Conservation (phyloP, 2,113 vertebrate species). For the Albula glossodonta region DNA sequence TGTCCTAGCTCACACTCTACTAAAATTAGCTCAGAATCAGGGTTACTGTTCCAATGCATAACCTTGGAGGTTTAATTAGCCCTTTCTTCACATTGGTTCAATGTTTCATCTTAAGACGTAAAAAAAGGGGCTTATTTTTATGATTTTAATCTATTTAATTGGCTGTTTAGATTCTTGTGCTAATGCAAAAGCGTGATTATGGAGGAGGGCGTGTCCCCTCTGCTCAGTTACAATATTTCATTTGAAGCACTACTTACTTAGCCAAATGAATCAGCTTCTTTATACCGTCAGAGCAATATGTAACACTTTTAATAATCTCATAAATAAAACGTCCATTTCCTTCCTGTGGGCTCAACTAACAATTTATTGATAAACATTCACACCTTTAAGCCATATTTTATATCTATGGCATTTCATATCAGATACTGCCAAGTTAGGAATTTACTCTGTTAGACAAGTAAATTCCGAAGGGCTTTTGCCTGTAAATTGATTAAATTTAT, state of each 20-base stretch:
- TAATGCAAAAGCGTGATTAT: slow-evolving; percentile 51
- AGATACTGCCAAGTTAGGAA: slow-evolving; percentile 29
- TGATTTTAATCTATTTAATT: slow-evolving; percentile 66
- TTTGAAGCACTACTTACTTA: slow-evolving; percentile 57
- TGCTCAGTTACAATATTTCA: slow-evolving; percentile 46
- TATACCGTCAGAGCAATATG: slow-evolving; percentile 53
- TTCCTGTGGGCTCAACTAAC: slow-evolving; percentile 44
- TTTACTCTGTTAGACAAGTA: slow-evolving; percentile 25
- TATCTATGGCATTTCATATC: slow-evolving; percentile 12
- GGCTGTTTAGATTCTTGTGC: slow-evolving; percentile 48
- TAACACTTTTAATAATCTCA: slow-evolving; percentile 52
- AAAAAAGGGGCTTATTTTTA: slow-evolving; percentile 48
- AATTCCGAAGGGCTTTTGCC: slow-evolving; percentile 16
- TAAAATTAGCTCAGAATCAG: too few relatives aligned
- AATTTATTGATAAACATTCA: slow-evolving; percentile 59
- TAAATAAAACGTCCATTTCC: slow-evolving; percentile 56
- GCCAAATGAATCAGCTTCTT: slow-evolving; percentile 59
- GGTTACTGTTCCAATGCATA: too few relatives aligned
- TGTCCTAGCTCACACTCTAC: too few relatives aligned
- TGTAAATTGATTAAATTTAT: slow-evolving; percentile 44
- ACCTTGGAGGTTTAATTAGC: slow-evolving; percentile 53
- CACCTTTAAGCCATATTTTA: slow-evolving; percentile 47
- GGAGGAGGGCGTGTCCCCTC: slow-evolving; percentile 20
- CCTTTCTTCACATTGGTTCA: slow-evolving; percentile 49
- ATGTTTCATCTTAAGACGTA: slow-evolving; percentile 49